Evolutionary conservation across 2,113 vertebrate genomes (phyloP), one percentile per base, ranked within the genome.

Genomic region (Mus musculus): DNA sequence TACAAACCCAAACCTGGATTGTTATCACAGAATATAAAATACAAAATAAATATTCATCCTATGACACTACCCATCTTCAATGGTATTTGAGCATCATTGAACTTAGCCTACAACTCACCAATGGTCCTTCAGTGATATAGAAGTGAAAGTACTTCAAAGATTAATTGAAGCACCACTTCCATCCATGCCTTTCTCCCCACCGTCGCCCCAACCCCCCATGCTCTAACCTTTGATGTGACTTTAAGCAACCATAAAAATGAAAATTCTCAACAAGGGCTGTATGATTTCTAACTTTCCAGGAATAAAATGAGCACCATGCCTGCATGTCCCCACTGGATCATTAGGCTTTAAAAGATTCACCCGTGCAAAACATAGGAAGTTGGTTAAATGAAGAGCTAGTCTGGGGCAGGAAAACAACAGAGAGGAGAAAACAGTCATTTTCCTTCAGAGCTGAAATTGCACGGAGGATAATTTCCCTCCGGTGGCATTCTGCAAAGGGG

Each of bases 361-460:
- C 95, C 89, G 69, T 56, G 73, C 61, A 96, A 87, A 77, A 42
- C 46, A 63, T 94, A 92, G 28, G 72, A 95, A 81, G 52, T 96
- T 71, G 73, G 78, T 89, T 89, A 91, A 96, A 39, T 95, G 67
- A 71, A 91, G 95, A 97, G n/a, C 36, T 63, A 91, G 56, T 19
- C n/a, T 80, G 71, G 69, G 73, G 49, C 14, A 93, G 49, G 63
- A 65, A 73, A 56, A 63, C 88, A 94, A 87, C 67, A 92, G 39
- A 95, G 89, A 87, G 61, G 49, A 39, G 90, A 96, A 90, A 96
- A 87, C 0, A 82, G 59, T 30, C 39, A 94, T 96, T 94, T 95
- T 89, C 61, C 91, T 94, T 69, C 42, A 82, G 59, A 82, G 61
- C 11, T 77, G 52, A 71, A 92, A 75, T 56, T 89, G 16, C 65